These are phyloP conservation scores for Orthonevra nobilis DNA, from an alignment of 2,888 invertebrate genomes.

Conservation along the genomic window DNA sequence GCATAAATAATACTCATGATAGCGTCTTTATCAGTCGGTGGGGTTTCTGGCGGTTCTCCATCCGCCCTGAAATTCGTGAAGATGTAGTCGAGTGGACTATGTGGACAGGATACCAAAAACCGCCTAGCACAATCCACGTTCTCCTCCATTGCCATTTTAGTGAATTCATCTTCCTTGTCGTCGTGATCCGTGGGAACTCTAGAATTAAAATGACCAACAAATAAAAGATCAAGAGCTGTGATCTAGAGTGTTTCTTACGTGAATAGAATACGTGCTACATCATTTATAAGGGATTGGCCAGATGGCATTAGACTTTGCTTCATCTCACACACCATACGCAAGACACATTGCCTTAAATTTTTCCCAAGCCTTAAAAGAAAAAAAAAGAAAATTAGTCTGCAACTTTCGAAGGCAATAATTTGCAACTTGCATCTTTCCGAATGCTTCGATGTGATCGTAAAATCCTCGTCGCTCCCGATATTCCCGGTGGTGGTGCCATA, in stretches of 20 bases:
- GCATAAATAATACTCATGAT: constrained; percentile 27
- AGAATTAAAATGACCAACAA: too few species aligned
- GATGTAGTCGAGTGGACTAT: constrained; percentile 49
- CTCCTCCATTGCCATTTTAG: constrained; percentile 48
- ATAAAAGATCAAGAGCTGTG: too few species aligned
- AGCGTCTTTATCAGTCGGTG: constrained; percentile 21
- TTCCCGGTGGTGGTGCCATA: constrained; percentile 56
- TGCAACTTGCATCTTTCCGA: constrained; percentile 45
- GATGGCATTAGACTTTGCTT: constrained; percentile 33
- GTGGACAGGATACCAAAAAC: constrained; percentile 55
- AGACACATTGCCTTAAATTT: constrained; percentile 43
- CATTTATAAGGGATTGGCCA: constrained; percentile 56
- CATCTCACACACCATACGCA: constrained; percentile 59
- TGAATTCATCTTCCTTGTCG: constrained; percentile 43
- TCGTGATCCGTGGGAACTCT: constrained; percentile 49
- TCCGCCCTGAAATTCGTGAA: constrained; percentile 24
- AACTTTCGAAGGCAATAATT: neutral
- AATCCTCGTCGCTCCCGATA: constrained; percentile 53
- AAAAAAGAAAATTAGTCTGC: neutral
- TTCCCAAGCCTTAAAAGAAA: constrained; percentile 30
- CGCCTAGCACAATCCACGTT: constrained; percentile 45
- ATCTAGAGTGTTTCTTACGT: too few species aligned
- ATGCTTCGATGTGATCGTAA: constrained; percentile 46
- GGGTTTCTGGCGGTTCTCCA: neutral
- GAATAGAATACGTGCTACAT: constrained; percentile 49